phyloP scores from a whole-genome alignment of 2,797 vertebrate species.

The Aselliscus stoliczkanus region DNA sequence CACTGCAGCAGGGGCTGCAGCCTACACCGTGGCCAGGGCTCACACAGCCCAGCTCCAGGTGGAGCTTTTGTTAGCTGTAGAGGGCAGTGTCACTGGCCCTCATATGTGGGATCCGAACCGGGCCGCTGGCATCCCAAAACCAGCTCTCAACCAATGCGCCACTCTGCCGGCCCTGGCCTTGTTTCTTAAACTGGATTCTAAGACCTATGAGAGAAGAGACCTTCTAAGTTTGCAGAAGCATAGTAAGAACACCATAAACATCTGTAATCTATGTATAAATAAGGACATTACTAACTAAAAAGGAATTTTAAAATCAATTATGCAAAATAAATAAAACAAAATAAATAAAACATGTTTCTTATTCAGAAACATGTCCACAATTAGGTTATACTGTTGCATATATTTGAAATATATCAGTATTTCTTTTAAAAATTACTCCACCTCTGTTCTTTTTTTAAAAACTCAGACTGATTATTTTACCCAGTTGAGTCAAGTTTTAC shows the following conservation, averaged over 20 bases:
- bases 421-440: background rate
- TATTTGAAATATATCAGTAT: background rate
- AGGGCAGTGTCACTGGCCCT: too few species aligned
- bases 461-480: background rate
- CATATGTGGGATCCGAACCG: too few species aligned
- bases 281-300: background rate
- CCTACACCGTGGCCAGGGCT: too few species aligned
- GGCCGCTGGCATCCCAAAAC: too few species aligned
- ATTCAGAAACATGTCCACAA: background rate
- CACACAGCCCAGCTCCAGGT: too few species aligned
- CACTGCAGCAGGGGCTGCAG: too few species aligned
- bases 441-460: background rate
- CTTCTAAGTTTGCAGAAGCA: background rate
- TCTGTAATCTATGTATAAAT: background rate
- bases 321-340: background rate
- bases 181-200: background rate
- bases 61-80: too few species aligned
- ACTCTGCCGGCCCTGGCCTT: too few species aligned
- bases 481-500: background rate
- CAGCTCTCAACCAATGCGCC: too few species aligned
- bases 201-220: background rate
- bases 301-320: background rate
- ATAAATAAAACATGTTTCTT: background rate
- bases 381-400: background rate
- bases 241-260: background rate